Percentiles rank a stretch among this genome's conserved stretches.
These are phyloP conservation scores for Orius insidiosus DNA, from an alignment of 1,140 invertebrate genomes.

Conservation along the genomic window DNA sequence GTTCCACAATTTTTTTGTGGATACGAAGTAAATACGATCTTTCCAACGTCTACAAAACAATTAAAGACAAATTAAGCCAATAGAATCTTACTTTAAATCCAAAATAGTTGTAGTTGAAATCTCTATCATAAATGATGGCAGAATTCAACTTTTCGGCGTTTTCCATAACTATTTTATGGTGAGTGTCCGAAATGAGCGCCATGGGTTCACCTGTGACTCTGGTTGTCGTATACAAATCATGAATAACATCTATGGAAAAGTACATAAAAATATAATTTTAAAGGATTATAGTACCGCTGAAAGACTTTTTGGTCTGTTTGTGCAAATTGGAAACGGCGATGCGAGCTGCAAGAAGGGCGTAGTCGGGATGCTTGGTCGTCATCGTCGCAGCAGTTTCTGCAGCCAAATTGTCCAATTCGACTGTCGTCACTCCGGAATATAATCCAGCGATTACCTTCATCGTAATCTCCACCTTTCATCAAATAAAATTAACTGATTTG, in stretches of 20 bases:
- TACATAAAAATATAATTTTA: neutral
- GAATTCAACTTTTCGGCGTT: slow-evolving; percentile 82
- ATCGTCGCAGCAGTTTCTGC: slow-evolving; percentile 92
- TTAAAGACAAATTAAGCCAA: too few relatives aligned
- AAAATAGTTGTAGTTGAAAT: slow-evolving; percentile 97
- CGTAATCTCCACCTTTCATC: slow-evolving; percentile 58
- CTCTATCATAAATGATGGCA: slow-evolving; percentile 93
- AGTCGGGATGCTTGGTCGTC: slow-evolving; percentile 94
- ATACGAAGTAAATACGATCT: slow-evolving; percentile 90
- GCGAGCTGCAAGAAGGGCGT: slow-evolving; percentile 85
- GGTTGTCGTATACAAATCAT: slow-evolving; percentile 62
- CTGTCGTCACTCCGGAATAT: slow-evolving; percentile 89
- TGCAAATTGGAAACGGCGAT: slow-evolving; percentile 95
- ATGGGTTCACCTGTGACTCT: slow-evolving; percentile 50
- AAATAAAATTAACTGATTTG: slow-evolving; percentile 16
- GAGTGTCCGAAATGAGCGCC: slow-evolving; percentile 74
- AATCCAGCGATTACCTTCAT: slow-evolving; percentile 82
- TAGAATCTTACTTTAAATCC: slow-evolving; percentile 65
- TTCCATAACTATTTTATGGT: slow-evolving; percentile 69
- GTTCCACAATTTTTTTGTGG: slow-evolving; percentile 84
- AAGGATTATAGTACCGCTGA: slow-evolving; percentile 49
- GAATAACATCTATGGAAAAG: slow-evolving; percentile 68
- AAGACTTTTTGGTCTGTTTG: slow-evolving; percentile 86
- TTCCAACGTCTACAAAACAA: slow-evolving; percentile 60
- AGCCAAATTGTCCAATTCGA: slow-evolving; percentile 91